Conservation (phyloP, 2,113 vertebrate species). For the Hymenochirus boettgeri region DNA sequence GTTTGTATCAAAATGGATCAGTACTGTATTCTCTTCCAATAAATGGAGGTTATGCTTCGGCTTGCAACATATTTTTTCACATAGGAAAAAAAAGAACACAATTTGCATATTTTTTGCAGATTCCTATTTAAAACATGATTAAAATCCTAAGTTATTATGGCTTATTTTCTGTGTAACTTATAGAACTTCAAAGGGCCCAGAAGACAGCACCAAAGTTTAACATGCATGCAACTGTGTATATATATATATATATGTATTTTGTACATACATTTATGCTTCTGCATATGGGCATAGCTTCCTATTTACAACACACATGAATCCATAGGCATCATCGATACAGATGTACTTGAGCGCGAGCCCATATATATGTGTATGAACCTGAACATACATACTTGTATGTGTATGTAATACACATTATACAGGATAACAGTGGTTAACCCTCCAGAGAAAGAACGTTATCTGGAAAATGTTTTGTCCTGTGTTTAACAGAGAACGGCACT, state of each 20-base stretch:
- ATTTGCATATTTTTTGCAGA: conserved; percentile 33
- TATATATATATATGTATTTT: not conserved
- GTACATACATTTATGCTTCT: not conserved
- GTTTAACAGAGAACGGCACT: no score
- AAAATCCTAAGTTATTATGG: conserved; percentile 14
- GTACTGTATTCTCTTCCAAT: no score
- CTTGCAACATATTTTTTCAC: not conserved
- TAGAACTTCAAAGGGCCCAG: not conserved
- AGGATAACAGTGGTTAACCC: no score
- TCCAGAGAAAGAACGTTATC: no score
- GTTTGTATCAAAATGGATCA: no score
- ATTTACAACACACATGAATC: not conserved
- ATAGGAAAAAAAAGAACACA: not conserved
- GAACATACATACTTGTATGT: not conserved
- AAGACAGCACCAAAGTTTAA: not conserved
- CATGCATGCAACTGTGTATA: not conserved
- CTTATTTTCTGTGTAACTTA: conserved; percentile 15
- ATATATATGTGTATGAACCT: not conserved
- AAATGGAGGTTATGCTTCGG: no score
- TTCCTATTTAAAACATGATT: conserved; percentile 14
- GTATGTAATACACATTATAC: no score
- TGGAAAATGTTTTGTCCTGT: no score
- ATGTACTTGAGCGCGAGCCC: no score
- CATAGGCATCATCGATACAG: not conserved
- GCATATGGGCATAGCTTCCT: not conserved